Evolutionary conservation across 2,113 vertebrate genomes (phyloP).

Genomic region (Pseudorhombus dupliciocellatus): DNA sequence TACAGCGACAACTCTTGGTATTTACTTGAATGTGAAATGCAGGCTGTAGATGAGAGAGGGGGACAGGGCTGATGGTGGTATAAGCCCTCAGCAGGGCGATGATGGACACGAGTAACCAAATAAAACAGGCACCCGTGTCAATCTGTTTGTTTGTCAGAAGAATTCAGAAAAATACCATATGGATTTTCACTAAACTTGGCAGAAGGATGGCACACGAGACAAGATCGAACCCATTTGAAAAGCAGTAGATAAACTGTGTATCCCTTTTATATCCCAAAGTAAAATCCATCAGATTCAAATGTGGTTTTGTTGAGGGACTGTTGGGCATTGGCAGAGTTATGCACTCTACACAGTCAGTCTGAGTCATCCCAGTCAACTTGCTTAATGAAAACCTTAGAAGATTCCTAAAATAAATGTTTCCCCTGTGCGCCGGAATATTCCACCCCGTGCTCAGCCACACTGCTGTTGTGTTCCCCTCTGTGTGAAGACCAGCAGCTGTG

Average conservation of each 20-base stretch:
- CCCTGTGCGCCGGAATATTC: neutral
- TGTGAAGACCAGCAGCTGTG: neutral
- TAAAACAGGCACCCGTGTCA: neutral
- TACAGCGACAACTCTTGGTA: neutral
- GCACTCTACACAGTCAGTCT: neutral
- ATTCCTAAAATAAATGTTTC: neutral
- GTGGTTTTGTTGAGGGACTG: neutral
- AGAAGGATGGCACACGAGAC: too few relatives aligned
- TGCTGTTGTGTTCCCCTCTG: neutral
- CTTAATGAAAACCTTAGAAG: neutral
- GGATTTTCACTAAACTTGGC: too few relatives aligned
- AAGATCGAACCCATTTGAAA: too few relatives aligned
- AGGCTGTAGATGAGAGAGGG: neutral
- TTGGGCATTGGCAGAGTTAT: too few relatives aligned
- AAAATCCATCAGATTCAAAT: neutral
- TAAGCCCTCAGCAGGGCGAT: neutral
- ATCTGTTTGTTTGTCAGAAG: too few relatives aligned
- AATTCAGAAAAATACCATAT: too few relatives aligned
- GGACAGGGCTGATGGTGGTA: constrained; percentile 1
- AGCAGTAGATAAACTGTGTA: too few relatives aligned
- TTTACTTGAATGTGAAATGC: neutral
- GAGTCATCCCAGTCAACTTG: neutral
- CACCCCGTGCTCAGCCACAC: neutral
- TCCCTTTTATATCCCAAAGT: too few relatives aligned
- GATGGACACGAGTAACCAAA: constrained; percentile 5